A percentile compares a stretch with the other conserved stretches of the same genome.
phyloP scores from a whole-genome alignment of 1,140 invertebrate genomes.

The Pollicipes pollicipes region DNA sequence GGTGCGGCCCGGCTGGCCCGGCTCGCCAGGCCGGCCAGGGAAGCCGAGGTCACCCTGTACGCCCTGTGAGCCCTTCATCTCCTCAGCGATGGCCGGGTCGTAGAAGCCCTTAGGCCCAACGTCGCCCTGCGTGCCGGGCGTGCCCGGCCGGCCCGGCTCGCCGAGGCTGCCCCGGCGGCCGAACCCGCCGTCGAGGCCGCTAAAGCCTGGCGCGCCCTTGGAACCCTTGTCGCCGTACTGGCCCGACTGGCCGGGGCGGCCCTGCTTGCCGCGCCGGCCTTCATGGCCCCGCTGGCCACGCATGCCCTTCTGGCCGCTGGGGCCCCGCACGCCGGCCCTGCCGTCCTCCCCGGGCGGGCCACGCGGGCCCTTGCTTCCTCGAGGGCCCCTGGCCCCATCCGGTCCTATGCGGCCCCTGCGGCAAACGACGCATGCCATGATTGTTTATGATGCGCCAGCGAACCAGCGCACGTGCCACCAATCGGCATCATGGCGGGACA shows the following conservation, averaged over 20 bases:
- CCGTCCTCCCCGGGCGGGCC: neutral
- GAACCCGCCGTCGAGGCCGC: neutral
- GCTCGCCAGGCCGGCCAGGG: neutral
- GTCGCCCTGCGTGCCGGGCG: neutral
- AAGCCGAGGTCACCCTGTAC: neutral
- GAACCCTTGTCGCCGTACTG: neutral
- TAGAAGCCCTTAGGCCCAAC: neutral
- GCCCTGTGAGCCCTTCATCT: neutral
- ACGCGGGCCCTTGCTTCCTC: neutral
- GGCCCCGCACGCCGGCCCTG: neutral
- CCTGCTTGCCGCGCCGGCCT: neutral
- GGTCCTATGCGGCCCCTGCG: neutral
- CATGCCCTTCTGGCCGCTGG: neutral
- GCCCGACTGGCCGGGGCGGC: neutral
- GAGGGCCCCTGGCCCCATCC: neutral
- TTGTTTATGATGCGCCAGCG: too few relatives aligned
- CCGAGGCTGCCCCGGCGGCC: neutral
- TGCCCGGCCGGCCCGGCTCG: neutral
- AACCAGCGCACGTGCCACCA: too few relatives aligned
- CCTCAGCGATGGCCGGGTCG: neutral
- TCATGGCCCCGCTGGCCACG: neutral
- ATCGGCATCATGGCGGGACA: too few relatives aligned
- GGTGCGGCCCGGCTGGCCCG: neutral
- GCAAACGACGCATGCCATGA: too few relatives aligned
- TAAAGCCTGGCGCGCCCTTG: slow-evolving; percentile 3